Evolutionary conservation across 2,113 vertebrate genomes (phyloP).

Genomic region (Alectura lathami): DNA sequence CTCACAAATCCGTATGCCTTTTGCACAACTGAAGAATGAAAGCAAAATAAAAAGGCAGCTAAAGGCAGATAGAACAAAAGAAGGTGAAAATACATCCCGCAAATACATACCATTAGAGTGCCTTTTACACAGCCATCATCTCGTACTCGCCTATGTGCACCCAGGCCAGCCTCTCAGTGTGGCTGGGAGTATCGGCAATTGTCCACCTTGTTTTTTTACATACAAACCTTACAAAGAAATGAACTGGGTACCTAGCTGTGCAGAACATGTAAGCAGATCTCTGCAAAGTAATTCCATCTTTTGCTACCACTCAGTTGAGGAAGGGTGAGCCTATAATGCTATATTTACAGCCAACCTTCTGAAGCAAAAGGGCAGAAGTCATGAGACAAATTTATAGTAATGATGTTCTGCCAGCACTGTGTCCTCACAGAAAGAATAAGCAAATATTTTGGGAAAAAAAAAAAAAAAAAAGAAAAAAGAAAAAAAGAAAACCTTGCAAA

Average conservation of each 20-base stretch:
- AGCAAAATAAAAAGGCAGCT: neutral
- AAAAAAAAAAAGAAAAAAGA: neutral
- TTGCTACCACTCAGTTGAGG: neutral
- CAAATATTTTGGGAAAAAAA: neutral
- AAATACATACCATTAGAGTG: neutral
- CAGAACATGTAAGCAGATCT: neutral
- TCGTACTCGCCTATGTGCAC: neutral
- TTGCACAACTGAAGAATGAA: neutral
- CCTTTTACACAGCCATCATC: neutral
- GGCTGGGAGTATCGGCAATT: neutral
- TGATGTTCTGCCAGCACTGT: neutral
- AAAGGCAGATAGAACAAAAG: no score
- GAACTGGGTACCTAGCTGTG: neutral
- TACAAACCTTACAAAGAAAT: neutral
- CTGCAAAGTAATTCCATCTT: neutral
- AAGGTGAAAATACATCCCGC: neutral
- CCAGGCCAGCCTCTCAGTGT: neutral
- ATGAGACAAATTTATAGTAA: neutral
- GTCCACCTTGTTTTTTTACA: neutral
- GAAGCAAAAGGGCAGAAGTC: neutral
- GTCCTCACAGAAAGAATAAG: neutral
- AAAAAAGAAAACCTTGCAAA: neutral
- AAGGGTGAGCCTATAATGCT: constrained; percentile 19
- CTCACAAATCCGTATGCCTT: neutral
- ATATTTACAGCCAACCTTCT: neutral